Evolutionary conservation across 2,113 vertebrate species (phyloP).

Genomic region (Tyrannus savana): DNA sequence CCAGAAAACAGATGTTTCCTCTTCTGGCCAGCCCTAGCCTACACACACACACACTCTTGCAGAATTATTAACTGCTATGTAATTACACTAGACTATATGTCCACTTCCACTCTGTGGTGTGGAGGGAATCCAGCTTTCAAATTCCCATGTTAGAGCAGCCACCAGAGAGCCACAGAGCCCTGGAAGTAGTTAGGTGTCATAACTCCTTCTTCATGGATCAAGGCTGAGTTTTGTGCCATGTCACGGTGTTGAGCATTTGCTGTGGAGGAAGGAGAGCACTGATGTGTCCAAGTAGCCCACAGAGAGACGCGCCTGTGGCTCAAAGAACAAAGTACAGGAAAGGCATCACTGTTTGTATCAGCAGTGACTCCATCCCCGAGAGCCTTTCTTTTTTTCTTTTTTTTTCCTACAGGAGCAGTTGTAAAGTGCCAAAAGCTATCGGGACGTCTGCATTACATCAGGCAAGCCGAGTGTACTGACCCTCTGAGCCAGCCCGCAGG

Average conservation of each 20-base stretch:
- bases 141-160: not conserved
- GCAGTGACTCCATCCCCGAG: not conserved
- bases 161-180: not conserved
- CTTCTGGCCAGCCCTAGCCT: not conserved
- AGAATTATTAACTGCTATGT: constrained; percentile 37
- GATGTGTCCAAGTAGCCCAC: not conserved
- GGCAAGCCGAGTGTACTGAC: not conserved
- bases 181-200: not conserved
- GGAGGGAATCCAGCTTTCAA: constrained; percentile 1
- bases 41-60: not conserved
- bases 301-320: not conserved
- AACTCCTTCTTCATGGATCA: not conserved
- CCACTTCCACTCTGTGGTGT: not conserved
- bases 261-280: not conserved
- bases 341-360: not conserved
- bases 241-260: not conserved
- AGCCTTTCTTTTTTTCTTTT: not conserved
- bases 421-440: constrained; percentile 9
- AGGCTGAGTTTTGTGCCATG: not conserved
- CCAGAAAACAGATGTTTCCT: constrained; percentile 53
- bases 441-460: constrained; percentile 41
- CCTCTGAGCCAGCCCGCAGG: constrained; percentile 39
- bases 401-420: not conserved
- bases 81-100: not conserved
- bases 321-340: not conserved